Conservation (phyloP, 2,888 invertebrate species). For the Metallyticus violacea region DNA sequence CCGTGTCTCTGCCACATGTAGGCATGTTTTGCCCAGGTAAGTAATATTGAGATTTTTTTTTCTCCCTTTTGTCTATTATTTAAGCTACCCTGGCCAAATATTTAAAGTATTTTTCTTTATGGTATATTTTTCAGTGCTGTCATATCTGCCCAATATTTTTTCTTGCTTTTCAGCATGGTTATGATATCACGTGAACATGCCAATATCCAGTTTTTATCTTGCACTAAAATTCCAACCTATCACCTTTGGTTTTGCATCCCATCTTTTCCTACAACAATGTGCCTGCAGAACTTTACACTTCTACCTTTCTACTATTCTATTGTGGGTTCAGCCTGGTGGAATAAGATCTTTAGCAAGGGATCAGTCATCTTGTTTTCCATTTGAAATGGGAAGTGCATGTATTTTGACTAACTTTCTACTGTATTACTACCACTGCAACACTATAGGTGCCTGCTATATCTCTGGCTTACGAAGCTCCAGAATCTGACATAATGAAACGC, state of each 20-base stretch:
- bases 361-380: neutral
- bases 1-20: slow-evolving; percentile 23
- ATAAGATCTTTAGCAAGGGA: slow-evolving; percentile 7
- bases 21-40: slow-evolving; percentile 29
- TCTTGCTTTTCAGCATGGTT: slow-evolving; percentile 15
- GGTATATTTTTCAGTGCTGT: slow-evolving; percentile 16
- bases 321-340: neutral
- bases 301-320: slow-evolving; percentile 14
- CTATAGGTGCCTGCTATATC: slow-evolving; percentile 96
- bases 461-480: slow-evolving; percentile 98
- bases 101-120: neutral
- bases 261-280: slow-evolving; percentile 27
- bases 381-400: slow-evolving; percentile 22
- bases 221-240: neutral
- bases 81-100: slow-evolving; percentile 9
- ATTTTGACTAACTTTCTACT: slow-evolving; percentile 31
- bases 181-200: neutral
- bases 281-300: slow-evolving; percentile 17
- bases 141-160: slow-evolving; percentile 21
- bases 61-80: slow-evolving; percentile 19
- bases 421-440: slow-evolving; percentile 48
- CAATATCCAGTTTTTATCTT: neutral
- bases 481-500: slow-evolving; percentile 99
- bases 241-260: slow-evolving; percentile 19
- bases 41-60: slow-evolving; percentile 19